Conservation (phyloP, 2,888 invertebrate species). For the Ectemnius lituratus region DNA sequence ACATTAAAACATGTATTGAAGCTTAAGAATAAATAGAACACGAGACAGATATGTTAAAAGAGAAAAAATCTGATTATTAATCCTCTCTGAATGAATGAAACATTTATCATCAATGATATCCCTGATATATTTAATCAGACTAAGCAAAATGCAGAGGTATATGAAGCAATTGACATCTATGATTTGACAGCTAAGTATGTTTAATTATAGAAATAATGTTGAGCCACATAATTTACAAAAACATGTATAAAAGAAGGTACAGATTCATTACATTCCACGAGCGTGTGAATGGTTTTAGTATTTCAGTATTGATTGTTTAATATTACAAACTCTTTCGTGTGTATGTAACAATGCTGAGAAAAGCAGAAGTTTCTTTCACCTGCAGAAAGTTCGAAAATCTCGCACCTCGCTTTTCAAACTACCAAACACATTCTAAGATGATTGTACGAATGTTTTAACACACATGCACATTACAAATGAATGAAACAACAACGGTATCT, state of each 20-base stretch:
- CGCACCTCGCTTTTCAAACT: conserved; percentile 3
- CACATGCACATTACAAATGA: conserved; percentile 10
- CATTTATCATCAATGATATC: no score
- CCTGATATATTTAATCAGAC: conserved; percentile 27
- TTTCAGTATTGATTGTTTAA: background rate
- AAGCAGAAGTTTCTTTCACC: background rate
- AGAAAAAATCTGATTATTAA: no score
- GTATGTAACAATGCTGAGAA: conserved; percentile 13
- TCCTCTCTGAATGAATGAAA: no score
- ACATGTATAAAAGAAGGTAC: conserved; percentile 24
- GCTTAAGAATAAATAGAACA: no score
- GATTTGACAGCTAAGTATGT: background rate
- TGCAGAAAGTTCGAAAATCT: conserved; percentile 2
- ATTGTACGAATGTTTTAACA: no score
- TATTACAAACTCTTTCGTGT: no score
- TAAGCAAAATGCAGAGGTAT: conserved; percentile 7
- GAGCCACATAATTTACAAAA: conserved; percentile 25
- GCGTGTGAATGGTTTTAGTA: background rate
- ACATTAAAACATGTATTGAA: conserved; percentile 27
- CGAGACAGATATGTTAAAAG: no score
- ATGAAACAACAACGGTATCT: background rate
- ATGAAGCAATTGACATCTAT: background rate
- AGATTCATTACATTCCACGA: background rate
- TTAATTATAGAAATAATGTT: background rate
- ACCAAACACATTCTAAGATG: background rate